A percentile compares a stretch with the other conserved stretches of the same genome.
Evolutionary conservation across 2,888 invertebrate species (phyloP).

Genomic region (Iselma pallidipennis): DNA sequence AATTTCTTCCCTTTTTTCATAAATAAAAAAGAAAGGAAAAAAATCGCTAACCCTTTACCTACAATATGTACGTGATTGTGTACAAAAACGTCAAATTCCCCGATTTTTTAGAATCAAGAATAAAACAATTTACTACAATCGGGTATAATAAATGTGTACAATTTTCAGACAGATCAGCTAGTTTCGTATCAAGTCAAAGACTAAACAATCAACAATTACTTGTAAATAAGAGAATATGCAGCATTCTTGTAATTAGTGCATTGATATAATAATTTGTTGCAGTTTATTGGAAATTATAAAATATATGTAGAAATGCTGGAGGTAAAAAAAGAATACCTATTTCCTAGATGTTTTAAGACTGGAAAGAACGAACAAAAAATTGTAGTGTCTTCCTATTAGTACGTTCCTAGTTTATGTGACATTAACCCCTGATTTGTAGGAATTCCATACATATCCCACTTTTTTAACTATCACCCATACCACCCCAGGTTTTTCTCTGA

Average conservation of each 20-base stretch:
- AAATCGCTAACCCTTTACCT: neutral
- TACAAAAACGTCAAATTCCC: too few relatives aligned
- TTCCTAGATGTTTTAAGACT: too few relatives aligned
- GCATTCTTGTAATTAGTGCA: neutral
- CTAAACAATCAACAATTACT: neutral
- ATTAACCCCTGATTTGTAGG: conserved; percentile 49
- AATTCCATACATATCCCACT: conserved; percentile 43
- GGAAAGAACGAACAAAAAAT: conserved; percentile 13
- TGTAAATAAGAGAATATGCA: too few relatives aligned
- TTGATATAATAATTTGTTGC: neutral
- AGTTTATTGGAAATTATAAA: neutral
- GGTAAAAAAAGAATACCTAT: neutral
- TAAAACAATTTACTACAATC: neutral
- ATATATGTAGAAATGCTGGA: neutral
- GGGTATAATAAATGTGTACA: too few relatives aligned
- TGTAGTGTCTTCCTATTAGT: conserved; percentile 35
- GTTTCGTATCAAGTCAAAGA: neutral
- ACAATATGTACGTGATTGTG: too few relatives aligned
- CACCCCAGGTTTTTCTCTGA: conserved; percentile 24
- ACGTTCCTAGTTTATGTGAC: conserved; percentile 45
- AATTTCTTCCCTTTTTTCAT: neutral
- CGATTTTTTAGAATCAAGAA: neutral
- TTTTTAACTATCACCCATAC: conserved; percentile 33
- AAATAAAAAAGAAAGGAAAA: neutral
- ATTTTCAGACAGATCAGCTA: neutral